These are phyloP conservation scores for Mormyrops boulengeri DNA, from an alignment of 2,797 vertebrate species.

Conservation along the genomic window DNA sequence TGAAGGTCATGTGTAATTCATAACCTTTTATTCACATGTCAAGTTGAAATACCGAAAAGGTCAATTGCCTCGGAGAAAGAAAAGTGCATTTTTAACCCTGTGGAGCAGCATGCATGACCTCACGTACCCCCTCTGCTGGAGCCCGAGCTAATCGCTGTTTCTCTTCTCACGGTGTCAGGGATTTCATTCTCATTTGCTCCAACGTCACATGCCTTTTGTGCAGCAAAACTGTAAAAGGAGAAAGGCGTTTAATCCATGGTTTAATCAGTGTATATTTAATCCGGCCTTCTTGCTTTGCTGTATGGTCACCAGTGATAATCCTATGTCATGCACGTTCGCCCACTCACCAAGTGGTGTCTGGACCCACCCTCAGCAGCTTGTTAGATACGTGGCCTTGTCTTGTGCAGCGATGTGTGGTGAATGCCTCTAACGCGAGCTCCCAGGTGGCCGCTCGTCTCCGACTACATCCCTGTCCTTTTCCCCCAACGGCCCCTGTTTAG, in stretches of 20 bases:
- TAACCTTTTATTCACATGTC: not conserved
- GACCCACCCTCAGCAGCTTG: not conserved
- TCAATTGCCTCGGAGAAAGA: not conserved
- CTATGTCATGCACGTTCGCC: not conserved
- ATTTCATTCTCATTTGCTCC: not conserved
- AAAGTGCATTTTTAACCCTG: conserved; percentile 7
- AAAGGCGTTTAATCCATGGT: conserved; percentile 9
- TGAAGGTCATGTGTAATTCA: not conserved
- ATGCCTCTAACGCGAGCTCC: not conserved
- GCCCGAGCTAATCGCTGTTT: not conserved
- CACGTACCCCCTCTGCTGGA: not conserved
- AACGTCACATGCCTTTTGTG: not conserved
- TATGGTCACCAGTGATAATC: not conserved
- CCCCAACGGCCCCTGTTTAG: not conserved
- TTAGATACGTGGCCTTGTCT: not conserved
- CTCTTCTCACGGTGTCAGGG: not conserved
- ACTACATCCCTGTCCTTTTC: not conserved
- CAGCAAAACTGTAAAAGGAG: not conserved
- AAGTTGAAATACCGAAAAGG: not conserved
- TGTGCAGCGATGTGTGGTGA: not conserved
- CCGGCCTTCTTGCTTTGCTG: not conserved
- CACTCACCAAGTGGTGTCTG: not conserved
- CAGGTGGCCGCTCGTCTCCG: not conserved
- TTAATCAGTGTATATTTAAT: not conserved
- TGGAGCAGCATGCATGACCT: not conserved